phyloP scores from a whole-genome alignment of 2,888 invertebrate genomes.

The Andrena chrysosceles region DNA sequence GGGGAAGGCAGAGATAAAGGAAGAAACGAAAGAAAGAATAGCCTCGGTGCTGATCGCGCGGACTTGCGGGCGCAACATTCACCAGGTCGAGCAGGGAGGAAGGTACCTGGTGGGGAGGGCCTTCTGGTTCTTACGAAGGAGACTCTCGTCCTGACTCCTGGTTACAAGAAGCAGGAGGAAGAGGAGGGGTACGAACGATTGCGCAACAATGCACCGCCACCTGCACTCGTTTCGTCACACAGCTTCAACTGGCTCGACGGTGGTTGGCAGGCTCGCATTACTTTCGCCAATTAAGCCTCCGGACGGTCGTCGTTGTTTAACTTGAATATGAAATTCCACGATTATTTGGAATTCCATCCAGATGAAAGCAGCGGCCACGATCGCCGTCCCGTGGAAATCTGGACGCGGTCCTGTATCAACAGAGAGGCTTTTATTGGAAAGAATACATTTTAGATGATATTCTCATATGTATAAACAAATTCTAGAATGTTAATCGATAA shows the following conservation, averaged over 20 bases:
- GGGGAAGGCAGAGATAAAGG: constrained; percentile 13
- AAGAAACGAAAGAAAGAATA: constrained; percentile 50
- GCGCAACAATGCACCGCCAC: constrained; percentile 78
- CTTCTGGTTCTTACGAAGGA: constrained; percentile 56
- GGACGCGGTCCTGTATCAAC: not conserved
- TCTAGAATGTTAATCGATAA: no score
- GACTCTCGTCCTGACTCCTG: constrained; percentile 65
- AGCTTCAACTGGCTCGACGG: constrained; percentile 70
- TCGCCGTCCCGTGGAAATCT: not conserved
- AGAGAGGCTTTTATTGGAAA: not conserved
- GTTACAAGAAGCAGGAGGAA: constrained; percentile 46
- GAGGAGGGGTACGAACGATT: constrained; percentile 65
- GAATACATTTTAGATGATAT: no score
- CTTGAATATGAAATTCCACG: constrained; percentile 71
- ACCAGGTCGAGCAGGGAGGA: constrained; percentile 58
- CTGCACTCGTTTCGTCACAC: constrained; percentile 79
- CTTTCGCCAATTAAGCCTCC: constrained; percentile 79
- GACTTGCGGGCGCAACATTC: constrained; percentile 66
- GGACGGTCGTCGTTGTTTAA: constrained; percentile 71
- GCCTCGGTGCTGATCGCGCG: constrained; percentile 31
- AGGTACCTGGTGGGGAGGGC: constrained; percentile 50
- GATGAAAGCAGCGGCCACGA: constrained; percentile 24
- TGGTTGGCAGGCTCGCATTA: constrained; percentile 71
- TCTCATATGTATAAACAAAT: no score
- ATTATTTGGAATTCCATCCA: constrained; percentile 53